phyloP scores from a whole-genome alignment of 2,888 invertebrate genomes.

The Litoditis marina region DNA sequence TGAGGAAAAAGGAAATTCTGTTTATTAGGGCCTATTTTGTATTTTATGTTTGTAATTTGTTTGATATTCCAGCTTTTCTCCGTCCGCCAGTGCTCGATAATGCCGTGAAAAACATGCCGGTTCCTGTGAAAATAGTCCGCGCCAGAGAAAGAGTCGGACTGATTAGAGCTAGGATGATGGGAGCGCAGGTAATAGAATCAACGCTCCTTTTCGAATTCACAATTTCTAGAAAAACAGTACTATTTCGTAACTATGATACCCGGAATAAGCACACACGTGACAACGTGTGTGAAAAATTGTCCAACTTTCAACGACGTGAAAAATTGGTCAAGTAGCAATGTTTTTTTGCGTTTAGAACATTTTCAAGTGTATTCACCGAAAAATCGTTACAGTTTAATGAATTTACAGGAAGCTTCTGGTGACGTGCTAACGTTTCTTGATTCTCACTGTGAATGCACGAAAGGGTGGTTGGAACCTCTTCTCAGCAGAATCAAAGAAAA shows the following conservation, averaged over 20 bases:
- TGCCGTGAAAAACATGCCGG: conserved; percentile 61
- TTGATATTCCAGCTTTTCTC: conserved; percentile 48
- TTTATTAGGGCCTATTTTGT: too few species aligned
- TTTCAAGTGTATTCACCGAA: too few species aligned
- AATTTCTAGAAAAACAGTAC: too few species aligned
- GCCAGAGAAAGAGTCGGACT: conserved; percentile 89
- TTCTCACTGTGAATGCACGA: conserved; percentile 93
- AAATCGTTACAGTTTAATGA: too few species aligned
- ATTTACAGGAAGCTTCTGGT: conserved; percentile 75
- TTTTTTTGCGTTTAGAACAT: too few species aligned
- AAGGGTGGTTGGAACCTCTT: conserved; percentile 97
- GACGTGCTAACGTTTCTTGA: conserved; percentile 91
- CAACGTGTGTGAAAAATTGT: too few species aligned
- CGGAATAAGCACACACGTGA: too few species aligned
- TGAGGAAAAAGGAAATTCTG: neutral
- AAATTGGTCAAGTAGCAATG: too few species aligned
- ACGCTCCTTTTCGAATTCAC: too few species aligned
- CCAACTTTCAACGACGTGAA: too few species aligned
- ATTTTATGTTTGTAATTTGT: neutral
- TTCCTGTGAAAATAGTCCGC: conserved; percentile 75
- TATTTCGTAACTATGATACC: too few species aligned
- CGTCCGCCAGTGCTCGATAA: conserved; percentile 37
- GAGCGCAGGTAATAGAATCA: conserved; percentile 70
- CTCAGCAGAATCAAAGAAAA: conserved; percentile 86
- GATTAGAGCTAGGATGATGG: conserved; percentile 87